Base-by-base conservation (phyloP, 2,113 vertebrate genomes). In the Sylvietta virens region DNA sequence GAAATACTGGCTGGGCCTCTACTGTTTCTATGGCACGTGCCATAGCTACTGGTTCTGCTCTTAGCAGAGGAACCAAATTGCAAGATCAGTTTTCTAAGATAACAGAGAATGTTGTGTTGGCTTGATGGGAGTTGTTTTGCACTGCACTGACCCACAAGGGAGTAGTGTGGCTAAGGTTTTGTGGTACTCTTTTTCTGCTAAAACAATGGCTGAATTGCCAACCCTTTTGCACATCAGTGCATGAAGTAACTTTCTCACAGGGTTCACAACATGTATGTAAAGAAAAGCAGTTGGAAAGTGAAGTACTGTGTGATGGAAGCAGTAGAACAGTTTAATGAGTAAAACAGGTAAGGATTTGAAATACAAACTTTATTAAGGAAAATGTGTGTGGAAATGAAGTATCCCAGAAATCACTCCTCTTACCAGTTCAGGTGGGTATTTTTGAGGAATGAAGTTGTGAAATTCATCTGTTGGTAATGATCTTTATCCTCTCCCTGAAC, bases 11-110 rank as follows among this genome's bases (percentile, higher is more conserved):
- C 37, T 66, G 82, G 30, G 26, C 27, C 60, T 92, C 15, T 64
- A 1, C 57, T 67, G 7, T 56, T 83, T 56, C 56, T 78, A n/a
- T n/a, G n/a, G 20, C 35, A 56, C 0, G 0, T 5, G 1, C 45
- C 26, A 24, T 21, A 66, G 37, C 86, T 81, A 19, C 15, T 40
- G 33, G 40, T 78, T 60, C 65, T 81, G 56, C 51, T n/a, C 2
- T 24, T 77, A 50, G 42, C 66, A 78, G 56, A 71, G 30, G 26
- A 86, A 79, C 4, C 11, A 77, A 70, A 77, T 9, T 15, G 20
- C n/a, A 74, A 58, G 66, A 30, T 71, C 23, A 4, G 81, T 91
- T 67, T 54, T 78, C 14, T 48, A 12, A 40, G 86, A 6, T 54
- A 44, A 37, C 6, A 69, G 51, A 28, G 45, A n/a, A 19, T 22